Percentiles rank a stretch among this genome's conserved stretches.
These are phyloP conservation scores for Ficedula albicollis DNA, from an alignment of 2,797 vertebrate species.

Conservation along the genomic window DNA sequence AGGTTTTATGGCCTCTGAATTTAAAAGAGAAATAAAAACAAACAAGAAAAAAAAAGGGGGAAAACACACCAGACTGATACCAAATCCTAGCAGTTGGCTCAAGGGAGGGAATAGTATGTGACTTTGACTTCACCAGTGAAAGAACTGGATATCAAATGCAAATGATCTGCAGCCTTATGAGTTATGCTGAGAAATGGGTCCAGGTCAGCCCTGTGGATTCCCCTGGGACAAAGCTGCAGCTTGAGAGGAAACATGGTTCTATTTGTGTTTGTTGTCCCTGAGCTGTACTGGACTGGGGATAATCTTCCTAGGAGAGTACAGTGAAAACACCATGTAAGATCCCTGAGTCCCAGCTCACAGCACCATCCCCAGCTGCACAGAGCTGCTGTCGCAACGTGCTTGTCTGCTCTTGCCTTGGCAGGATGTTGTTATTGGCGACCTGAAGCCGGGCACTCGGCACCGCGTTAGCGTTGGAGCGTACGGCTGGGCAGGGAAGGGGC, in stretches of 20 bases:
- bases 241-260: neutral
- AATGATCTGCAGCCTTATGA: neutral
- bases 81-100: neutral
- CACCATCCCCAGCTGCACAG: neutral
- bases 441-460: slow-evolving; percentile 87
- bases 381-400: neutral
- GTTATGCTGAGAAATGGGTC: neutral
- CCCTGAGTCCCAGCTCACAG: neutral
- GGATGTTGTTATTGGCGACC: slow-evolving; percentile 86
- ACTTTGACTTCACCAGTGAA: neutral
- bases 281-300: neutral
- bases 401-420: slow-evolving; percentile 60
- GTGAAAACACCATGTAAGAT: neutral
- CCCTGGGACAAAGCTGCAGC: neutral
- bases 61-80: neutral
- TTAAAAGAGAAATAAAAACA: neutral
- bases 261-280: slow-evolving; percentile 18
- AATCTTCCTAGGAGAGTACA: neutral
- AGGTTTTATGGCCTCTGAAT: neutral
- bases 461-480: slow-evolving; percentile 88
- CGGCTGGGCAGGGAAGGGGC: slow-evolving; percentile 86
- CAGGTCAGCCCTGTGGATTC: neutral
- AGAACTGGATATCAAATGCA: neutral
- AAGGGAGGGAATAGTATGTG: neutral
- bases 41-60: neutral